Evolutionary conservation across 1,140 invertebrate genomes (phyloP).

Genomic region (Glossosoma conforme): DNA sequence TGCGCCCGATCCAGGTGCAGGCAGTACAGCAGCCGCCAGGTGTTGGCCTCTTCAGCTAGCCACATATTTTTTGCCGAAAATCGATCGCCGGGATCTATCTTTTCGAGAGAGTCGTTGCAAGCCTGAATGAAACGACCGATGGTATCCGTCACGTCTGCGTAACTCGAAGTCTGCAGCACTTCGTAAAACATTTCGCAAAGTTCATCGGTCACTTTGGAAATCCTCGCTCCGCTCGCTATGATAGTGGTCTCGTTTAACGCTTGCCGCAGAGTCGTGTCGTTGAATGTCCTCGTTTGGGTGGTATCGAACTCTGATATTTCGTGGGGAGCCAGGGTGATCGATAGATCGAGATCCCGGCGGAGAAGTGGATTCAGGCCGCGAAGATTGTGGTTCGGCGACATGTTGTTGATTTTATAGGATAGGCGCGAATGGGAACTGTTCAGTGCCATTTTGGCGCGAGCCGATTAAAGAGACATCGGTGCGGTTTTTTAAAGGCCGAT

Average conservation of each 20-base stretch:
- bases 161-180: conserved; percentile 44
- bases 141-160: conserved; percentile 42
- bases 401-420: no score
- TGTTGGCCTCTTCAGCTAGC: conserved; percentile 77
- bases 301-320: conserved; percentile 4
- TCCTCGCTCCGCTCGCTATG: conserved; percentile 35
- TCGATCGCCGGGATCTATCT: conserved; percentile 46
- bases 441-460: no score
- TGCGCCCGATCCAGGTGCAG: conserved; percentile 70
- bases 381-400: no score
- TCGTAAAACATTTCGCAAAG: conserved; percentile 44
- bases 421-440: no score
- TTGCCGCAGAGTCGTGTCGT: conserved; percentile 44
- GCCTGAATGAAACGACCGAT: conserved; percentile 44
- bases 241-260: conserved; percentile 44
- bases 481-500: no score
- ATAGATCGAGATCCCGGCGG: conserved; percentile 16
- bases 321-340: conserved; percentile 5
- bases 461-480: no score
- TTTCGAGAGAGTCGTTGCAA: conserved; percentile 45
- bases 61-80: conserved; percentile 55
- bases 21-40: conserved; percentile 77
- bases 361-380: no score
- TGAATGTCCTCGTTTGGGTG: conserved; percentile 39
- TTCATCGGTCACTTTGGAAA: conserved; percentile 23